These are phyloP conservation scores for Cyanistes caeruleus DNA, from an alignment of 2,113 vertebrate species.

Conservation along the genomic window DNA sequence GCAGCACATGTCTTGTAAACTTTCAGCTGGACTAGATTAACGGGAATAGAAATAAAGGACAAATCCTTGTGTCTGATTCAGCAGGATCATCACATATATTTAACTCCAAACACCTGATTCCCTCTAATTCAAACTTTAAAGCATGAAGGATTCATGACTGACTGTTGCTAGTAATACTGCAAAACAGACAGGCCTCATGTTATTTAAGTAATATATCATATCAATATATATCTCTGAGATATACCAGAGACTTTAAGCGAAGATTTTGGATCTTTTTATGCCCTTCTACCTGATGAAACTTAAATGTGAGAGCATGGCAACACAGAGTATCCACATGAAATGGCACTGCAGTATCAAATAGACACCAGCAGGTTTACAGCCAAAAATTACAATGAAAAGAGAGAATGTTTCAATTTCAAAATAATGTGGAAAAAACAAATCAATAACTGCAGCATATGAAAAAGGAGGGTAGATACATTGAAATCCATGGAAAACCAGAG, in stretches of 20 bases:
- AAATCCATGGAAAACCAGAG: neutral
- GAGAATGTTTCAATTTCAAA: neutral
- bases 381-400: neutral
- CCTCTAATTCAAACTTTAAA: neutral
- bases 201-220: neutral
- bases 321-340: neutral
- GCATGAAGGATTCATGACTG: neutral
- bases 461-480: neutral
- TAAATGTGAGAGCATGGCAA: neutral
- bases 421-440: neutral
- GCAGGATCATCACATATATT: neutral
- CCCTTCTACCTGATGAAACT: neutral
- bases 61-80: constrained; percentile 17
- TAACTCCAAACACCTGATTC: constrained; percentile 27
- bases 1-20: neutral
- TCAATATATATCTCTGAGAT: neutral
- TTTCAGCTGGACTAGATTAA: constrained; percentile 20
- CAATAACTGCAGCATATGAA: neutral
- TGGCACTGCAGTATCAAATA: neutral
- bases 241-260: neutral
- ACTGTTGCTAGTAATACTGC: neutral
- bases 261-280: neutral
- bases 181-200: neutral
- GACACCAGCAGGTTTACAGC: neutral
- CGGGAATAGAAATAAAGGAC: neutral